These are phyloP conservation scores for Emmelina monodactyla DNA, from an alignment of 2,888 invertebrate species.

Conservation along the genomic window DNA sequence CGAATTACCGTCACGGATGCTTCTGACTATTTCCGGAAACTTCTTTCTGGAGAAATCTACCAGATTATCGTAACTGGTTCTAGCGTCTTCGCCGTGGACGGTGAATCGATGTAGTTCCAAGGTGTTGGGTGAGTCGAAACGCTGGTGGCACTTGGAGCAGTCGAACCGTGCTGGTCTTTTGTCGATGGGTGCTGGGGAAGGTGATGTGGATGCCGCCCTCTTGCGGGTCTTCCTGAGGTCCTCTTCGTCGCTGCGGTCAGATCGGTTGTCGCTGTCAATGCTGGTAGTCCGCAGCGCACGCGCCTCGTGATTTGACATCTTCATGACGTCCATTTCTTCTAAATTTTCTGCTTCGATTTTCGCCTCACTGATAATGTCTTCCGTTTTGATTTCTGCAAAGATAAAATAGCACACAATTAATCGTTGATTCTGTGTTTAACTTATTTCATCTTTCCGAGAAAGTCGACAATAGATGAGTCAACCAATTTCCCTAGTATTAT, in stretches of 20 bases:
- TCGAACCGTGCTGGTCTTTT: constrained; percentile 59
- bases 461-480: constrained; percentile 61
- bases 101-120: constrained; percentile 75
- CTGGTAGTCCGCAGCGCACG: constrained; percentile 45
- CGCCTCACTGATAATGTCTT: constrained; percentile 51
- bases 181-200: constrained; percentile 40
- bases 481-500: constrained; percentile 24
- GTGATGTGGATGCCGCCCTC: constrained; percentile 46
- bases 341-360: constrained; percentile 38
- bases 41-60: constrained; percentile 84
- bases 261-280: constrained; percentile 65
- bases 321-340: constrained; percentile 38
- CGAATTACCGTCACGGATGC: constrained; percentile 71
- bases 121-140: constrained; percentile 76
- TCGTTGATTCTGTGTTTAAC: constrained; percentile 42
- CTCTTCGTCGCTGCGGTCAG: constrained; percentile 62
- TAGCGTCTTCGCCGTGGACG: constrained; percentile 66
- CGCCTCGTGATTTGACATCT: constrained; percentile 35
- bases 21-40: constrained; percentile 79
- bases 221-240: constrained; percentile 41
- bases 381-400: constrained; percentile 64
- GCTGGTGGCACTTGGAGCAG: constrained; percentile 76
- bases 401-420: constrained; percentile 40
- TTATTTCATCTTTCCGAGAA: constrained; percentile 57
- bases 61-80: constrained; percentile 74